Evolutionary conservation across 2,888 invertebrate species (phyloP), one percentile per base, ranked within the genome.

Genomic region (Cordilura impudica): DNA sequence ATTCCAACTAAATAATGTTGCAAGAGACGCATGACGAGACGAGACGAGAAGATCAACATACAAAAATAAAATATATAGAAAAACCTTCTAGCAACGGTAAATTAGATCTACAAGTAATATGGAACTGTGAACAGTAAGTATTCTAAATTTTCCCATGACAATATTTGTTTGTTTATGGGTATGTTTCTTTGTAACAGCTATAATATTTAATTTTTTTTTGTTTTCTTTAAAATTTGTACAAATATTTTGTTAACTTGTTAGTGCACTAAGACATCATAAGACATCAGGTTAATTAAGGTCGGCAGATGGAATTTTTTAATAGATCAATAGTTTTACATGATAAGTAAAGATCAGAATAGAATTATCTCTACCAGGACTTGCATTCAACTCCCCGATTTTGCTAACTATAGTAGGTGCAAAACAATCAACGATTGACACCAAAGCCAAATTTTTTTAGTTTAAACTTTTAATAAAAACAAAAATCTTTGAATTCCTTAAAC

Each of bases 121-220:
- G 67, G 47, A 56, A 49, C 26, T 56, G 49, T 49, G 14, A 61
- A 53, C 23, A 45, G 53, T 61, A 26, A 16, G 45, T 67, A 53
- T 53, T 43, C 21, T 54, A 35, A 66, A 69, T 53, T 70, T 78
- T 78, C 78, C 73, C 78, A 73, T 78, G 69, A 73, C 69, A 73
- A 69, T 65, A 53, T 78, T 23, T 65, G 45, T 65, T 73, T 73
- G 45, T 53, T 56, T 70, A 12, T 49, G 43, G 35, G 16, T 47
- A 19, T 26, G 56, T 47, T 16, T 60, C 14, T 16, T 18, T 29
- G 4, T 31, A 26, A n/a, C 21, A 29, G 49, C 18, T 45, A 31
- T 67, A 60, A 43, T 39, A 39, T 10, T 60, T 29, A 12, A 12
- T 31, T 58, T 19, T 66, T 10, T 54, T 26, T n/a, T 18, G 16